Conservation (phyloP, 2,888 invertebrate species). For the Prenolepis imparis region DNA sequence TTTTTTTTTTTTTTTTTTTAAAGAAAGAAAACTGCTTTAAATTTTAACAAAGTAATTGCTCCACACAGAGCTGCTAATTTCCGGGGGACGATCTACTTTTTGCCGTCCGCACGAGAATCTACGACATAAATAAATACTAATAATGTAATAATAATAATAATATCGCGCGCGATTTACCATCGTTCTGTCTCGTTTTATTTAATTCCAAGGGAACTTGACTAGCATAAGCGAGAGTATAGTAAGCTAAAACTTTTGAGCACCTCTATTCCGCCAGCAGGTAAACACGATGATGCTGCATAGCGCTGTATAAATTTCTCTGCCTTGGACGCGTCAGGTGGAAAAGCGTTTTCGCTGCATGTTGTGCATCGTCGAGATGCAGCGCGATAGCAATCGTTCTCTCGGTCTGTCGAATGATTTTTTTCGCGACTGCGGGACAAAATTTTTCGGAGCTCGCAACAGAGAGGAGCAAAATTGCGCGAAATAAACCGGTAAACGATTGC, state of each 20-base stretch:
- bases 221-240: not conserved
- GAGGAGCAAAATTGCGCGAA: constrained; percentile 58
- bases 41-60: not conserved
- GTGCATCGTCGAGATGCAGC: constrained; percentile 21
- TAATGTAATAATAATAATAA: too few relatives aligned
- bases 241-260: constrained; percentile 22
- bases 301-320: constrained; percentile 47
- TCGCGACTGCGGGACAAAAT: constrained; percentile 13
- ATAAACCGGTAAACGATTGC: constrained; percentile 51
- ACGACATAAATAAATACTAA: not conserved
- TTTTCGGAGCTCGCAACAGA: not conserved
- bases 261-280: constrained; percentile 16
- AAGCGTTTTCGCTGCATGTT: constrained; percentile 44
- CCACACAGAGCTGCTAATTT: not conserved
- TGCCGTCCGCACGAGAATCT: not conserved
- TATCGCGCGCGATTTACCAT: constrained; percentile 7
- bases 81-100: not conserved
- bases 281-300: constrained; percentile 55
- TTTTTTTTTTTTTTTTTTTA: too few relatives aligned
- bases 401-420: constrained; percentile 52
- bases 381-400: not conserved
- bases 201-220: constrained; percentile 38
- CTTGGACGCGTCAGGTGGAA: constrained; percentile 29
- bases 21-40: not conserved
- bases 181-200: constrained; percentile 1